These are phyloP conservation scores for Nesoenas mayeri DNA, from an alignment of 2,113 vertebrate species.

Conservation along the genomic window DNA sequence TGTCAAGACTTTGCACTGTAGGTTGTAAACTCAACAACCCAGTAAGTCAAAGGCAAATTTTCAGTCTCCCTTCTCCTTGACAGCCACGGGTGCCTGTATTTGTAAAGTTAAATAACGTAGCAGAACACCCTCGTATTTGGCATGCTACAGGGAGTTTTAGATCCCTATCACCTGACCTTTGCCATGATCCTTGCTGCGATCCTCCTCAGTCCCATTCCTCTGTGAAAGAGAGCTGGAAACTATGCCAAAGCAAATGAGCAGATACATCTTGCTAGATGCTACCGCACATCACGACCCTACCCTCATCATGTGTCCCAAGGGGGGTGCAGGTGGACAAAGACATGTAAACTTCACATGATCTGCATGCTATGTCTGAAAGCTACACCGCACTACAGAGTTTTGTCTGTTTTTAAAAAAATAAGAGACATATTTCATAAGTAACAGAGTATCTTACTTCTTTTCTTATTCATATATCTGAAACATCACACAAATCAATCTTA, in stretches of 20 bases:
- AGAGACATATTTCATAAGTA: neutral
- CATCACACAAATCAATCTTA: neutral
- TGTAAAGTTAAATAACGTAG: neutral
- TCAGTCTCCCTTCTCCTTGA: neutral
- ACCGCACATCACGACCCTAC: neutral
- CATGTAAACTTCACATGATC: neutral
- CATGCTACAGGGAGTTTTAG: neutral
- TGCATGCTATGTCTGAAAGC: neutral
- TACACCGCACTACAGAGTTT: neutral
- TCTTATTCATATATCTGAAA: neutral
- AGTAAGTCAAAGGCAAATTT: neutral
- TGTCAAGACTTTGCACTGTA: neutral
- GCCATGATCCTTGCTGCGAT: neutral
- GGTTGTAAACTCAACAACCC: neutral
- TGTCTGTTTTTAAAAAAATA: neutral
- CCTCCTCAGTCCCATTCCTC: neutral
- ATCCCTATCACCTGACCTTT: neutral
- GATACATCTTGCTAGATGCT: neutral
- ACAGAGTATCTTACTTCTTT: neutral
- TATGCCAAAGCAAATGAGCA: neutral
- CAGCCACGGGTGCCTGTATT: neutral
- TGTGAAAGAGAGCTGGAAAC: neutral
- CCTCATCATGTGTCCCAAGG: neutral
- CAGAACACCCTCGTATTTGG: neutral
- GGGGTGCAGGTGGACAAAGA: fast-evolving